Conservation (phyloP, 1,140 invertebrate species). For the Procambarus virginalis region DNA sequence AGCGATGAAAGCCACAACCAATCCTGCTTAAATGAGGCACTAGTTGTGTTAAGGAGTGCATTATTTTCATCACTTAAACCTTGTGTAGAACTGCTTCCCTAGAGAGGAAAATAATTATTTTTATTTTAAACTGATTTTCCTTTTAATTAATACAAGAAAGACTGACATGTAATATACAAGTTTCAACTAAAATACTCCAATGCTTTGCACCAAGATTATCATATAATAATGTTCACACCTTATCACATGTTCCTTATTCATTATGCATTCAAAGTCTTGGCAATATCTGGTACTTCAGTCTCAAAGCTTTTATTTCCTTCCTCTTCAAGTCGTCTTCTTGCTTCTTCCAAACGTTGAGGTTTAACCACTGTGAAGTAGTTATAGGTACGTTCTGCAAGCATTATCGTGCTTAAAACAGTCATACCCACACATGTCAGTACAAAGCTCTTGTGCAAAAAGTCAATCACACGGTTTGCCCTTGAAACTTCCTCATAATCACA, state of each 20-base stretch:
- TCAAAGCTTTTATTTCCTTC: not conserved
- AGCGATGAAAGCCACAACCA: not conserved
- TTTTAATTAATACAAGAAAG: not conserved
- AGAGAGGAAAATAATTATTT: not conserved
- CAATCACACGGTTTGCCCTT: constrained; percentile 22
- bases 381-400: constrained; percentile 51
- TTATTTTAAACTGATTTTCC: not conserved
- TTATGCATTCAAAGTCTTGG: constrained; percentile 36
- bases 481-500: constrained; percentile 61
- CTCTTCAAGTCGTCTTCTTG: constrained; percentile 36
- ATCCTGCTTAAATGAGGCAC: not conserved
- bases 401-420: constrained; percentile 60
- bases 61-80: constrained; percentile 6
- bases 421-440: constrained; percentile 66
- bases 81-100: not conserved
- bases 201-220: not conserved
- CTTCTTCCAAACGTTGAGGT: constrained; percentile 39
- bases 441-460: constrained; percentile 68
- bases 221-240: not conserved
- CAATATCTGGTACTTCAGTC: constrained; percentile 33
- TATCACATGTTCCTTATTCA: not conserved
- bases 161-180: not conserved
- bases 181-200: not conserved
- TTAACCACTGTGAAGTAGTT: constrained; percentile 55
- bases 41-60: not conserved